phyloP scores from a whole-genome alignment of 2,888 invertebrate genomes.

The Heliconius erato region DNA sequence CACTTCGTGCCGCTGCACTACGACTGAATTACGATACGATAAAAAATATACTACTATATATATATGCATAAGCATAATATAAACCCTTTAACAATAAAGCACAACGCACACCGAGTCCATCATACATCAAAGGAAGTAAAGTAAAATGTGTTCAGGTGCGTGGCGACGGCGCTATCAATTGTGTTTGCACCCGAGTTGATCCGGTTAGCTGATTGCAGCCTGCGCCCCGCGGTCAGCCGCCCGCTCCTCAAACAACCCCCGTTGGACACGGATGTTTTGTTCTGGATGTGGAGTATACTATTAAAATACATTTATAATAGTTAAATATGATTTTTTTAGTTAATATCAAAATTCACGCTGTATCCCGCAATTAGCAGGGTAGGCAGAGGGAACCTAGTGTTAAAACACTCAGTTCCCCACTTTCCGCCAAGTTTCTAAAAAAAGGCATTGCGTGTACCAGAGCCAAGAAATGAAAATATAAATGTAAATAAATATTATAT shows the following conservation, averaged over 20 bases:
- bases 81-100: not conserved
- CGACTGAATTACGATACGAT: too few relatives aligned
- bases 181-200: conserved; percentile 78
- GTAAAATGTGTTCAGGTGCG: conserved; percentile 43
- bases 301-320: too few relatives aligned
- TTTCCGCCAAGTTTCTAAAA: too few relatives aligned
- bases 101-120: conserved; percentile 16
- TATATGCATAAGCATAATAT: not conserved
- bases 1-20: too few relatives aligned
- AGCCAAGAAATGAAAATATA: too few relatives aligned
- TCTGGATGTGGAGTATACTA: conserved; percentile 24
- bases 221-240: conserved; percentile 66
- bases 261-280: conserved; percentile 37
- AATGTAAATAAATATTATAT: too few relatives aligned
- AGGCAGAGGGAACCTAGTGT: too few relatives aligned
- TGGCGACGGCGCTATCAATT: conserved; percentile 62
- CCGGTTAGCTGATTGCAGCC: conserved; percentile 82
- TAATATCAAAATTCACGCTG: too few relatives aligned
- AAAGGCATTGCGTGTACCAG: too few relatives aligned
- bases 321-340: too few relatives aligned
- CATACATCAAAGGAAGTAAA: conserved; percentile 39
- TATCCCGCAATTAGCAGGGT: too few relatives aligned
- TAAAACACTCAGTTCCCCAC: too few relatives aligned
- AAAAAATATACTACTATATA: not conserved
- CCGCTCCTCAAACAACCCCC: conserved; percentile 73